phyloP scores from a whole-genome alignment of 2,113 vertebrate species.

The Pipra filicauda region DNA sequence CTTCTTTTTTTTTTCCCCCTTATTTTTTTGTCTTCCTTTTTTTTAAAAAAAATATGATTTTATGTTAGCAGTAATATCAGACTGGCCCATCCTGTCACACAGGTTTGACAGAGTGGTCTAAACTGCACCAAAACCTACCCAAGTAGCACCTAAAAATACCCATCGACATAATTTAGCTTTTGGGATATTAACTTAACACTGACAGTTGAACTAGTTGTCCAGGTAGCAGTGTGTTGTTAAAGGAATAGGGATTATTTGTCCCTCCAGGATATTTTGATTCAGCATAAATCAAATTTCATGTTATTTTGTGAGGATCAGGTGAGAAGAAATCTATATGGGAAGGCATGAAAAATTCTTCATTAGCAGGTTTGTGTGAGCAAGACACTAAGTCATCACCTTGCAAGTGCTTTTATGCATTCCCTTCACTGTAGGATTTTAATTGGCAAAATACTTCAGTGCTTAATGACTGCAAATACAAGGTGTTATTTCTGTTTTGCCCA shows the following conservation, averaged over 20 bases:
- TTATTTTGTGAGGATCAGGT: background rate
- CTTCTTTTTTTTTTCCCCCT: too few relatives aligned
- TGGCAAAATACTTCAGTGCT: constrained; percentile 2
- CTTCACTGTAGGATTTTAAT: constrained; percentile 24
- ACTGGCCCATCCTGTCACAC: background rate
- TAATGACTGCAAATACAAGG: background rate
- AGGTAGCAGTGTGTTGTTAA: background rate
- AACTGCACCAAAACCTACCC: background rate
- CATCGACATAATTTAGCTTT: background rate
- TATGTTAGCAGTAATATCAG: background rate
- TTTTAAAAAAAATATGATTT: background rate
- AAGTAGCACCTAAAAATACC: background rate
- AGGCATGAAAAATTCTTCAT: background rate
- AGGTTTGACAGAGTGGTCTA: background rate
- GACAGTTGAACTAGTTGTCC: background rate
- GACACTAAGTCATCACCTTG: background rate
- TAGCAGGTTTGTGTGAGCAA: background rate
- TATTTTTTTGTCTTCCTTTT: background rate
- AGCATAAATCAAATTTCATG: background rate
- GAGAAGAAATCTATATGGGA: background rate
- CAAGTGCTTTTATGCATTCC: background rate
- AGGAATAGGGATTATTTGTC: background rate
- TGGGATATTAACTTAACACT: background rate
- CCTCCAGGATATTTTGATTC: background rate
- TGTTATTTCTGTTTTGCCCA: background rate